phyloP scores from a whole-genome alignment of 2,888 invertebrate genomes.

The Pristionchus entomophagus region DNA sequence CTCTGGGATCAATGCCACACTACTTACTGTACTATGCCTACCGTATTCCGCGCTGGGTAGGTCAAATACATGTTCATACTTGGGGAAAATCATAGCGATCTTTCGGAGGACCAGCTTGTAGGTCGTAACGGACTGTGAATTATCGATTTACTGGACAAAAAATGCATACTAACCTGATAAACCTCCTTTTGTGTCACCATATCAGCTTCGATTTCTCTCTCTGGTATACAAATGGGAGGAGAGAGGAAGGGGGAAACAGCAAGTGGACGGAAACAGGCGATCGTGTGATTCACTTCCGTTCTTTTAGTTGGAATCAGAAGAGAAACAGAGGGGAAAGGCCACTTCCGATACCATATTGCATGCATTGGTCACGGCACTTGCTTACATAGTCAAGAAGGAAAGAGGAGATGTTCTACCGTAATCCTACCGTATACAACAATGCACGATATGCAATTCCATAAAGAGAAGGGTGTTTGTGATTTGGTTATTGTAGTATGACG shows the following conservation, averaged over 20 bases:
- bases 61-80: not conserved
- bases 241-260: not conserved
- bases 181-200: not conserved
- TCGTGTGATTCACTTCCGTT: conserved; percentile 9
- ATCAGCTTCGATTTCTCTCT: not conserved
- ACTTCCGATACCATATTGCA: too few relatives aligned
- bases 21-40: not conserved
- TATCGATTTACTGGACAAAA: not conserved
- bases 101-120: not conserved
- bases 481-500: too few relatives aligned
- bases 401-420: too few relatives aligned
- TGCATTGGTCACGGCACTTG: too few relatives aligned
- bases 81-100: not conserved
- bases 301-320: not conserved
- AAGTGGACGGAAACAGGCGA: too few relatives aligned
- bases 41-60: not conserved
- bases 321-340: not conserved
- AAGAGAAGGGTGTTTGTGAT: too few relatives aligned
- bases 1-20: too few relatives aligned
- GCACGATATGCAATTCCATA: too few relatives aligned
- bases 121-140: not conserved
- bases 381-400: too few relatives aligned
- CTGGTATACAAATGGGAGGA: not conserved
- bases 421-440: too few relatives aligned
- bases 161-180: not conserved